Evolutionary conservation across 1,140 invertebrate genomes (phyloP).

Genomic region (Arion vulgaris): DNA sequence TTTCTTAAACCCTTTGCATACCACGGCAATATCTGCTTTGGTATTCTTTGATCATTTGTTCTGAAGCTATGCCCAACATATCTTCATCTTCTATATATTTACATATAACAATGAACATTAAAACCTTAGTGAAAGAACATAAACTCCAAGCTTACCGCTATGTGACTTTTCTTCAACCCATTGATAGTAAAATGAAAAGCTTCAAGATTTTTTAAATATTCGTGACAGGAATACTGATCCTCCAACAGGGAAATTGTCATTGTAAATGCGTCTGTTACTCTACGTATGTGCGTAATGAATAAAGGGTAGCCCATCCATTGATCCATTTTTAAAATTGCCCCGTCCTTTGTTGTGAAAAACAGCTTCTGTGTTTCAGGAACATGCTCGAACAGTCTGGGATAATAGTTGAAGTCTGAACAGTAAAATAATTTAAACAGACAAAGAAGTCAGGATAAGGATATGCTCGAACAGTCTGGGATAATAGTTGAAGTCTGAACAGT

Average conservation of each 20-base stretch:
- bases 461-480: neutral
- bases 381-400: neutral
- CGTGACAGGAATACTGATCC: neutral
- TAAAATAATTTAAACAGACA: too few relatives aligned
- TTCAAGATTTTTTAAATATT: neutral
- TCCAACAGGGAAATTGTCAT: neutral
- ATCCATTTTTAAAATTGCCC: neutral
- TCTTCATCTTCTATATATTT: too few relatives aligned
- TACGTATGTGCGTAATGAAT: neutral
- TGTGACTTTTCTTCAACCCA: neutral
- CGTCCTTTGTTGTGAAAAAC: neutral
- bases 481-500: too few relatives aligned
- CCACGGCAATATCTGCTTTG: too few relatives aligned
- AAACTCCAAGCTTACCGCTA: neutral
- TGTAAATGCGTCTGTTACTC: neutral
- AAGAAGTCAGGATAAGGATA: too few relatives aligned
- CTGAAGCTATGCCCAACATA: too few relatives aligned
- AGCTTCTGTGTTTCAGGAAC: neutral
- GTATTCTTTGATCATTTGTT: too few relatives aligned
- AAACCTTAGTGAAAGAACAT: neutral
- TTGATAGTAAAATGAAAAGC: neutral
- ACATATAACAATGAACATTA: too few relatives aligned
- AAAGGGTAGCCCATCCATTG: neutral
- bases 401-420: too few relatives aligned
- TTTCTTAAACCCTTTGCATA: too few relatives aligned